Base-by-base conservation (phyloP, 2,797 vertebrate species). In the Ctenopoma multispine region DNA sequence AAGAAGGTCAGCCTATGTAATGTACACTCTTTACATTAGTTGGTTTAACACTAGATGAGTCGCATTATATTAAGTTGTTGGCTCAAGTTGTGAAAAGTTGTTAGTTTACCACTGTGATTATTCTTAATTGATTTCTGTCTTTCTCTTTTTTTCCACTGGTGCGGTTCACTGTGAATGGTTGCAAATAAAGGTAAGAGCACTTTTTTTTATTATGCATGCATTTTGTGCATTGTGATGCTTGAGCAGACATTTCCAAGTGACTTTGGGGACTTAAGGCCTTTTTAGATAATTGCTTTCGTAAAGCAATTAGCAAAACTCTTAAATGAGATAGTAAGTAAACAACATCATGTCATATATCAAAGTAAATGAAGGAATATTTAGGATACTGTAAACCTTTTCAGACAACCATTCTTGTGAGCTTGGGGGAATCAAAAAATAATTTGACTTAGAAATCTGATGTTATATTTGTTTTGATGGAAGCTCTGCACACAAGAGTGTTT, bases 111-210 rank as follows among this genome's bases (percentile, higher is more conserved):
- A 17, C 38, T 13, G 21, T 49, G 41, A n/a, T 47, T 49, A 54
- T 76, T 87, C 68, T 87, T 63, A 87, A 82, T 43, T 11, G 64
- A 24, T 74, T 67, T 77, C 41, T 82, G 48, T 83, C 57, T 80
- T 41, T 79, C 56, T 73, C 29, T 31, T 9, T 46, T 58, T 55
- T 48, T 27, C 51, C 64, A 62, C 40, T 24, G 80, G 68, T 87
- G 80, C 80, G 77, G 62, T 29, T 86, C 57, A 51, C 55, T 62
- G 6, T 49, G 54, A 83, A 77, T 69, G 83, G 53, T 43, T 84
- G 47, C 43, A 75, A 80, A 88, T 82, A 78, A 87, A 92, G 92
- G 91, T 93, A 92, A 93, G 90, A 84, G 10, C 10, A 23, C n/a
- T 27, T 55, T 72, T 64, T 43, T 73, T 41, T 80, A 57, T 78